Percentiles rank a stretch among this genome's conserved stretches.
Conservation (phyloP, 2,113 vertebrate genomes). For the Scopus umbretta region DNA sequence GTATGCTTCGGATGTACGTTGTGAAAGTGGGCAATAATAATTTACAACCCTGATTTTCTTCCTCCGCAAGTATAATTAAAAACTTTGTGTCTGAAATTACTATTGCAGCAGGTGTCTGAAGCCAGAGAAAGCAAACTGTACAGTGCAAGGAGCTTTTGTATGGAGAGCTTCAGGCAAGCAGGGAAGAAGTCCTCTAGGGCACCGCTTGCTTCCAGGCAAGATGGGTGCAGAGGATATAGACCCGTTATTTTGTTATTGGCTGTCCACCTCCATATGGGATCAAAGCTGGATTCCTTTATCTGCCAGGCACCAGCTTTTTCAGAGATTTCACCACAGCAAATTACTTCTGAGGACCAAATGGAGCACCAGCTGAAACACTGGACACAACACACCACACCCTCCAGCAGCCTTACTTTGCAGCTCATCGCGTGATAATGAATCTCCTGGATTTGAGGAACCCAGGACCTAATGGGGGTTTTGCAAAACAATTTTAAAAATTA, state of each 20-base stretch:
- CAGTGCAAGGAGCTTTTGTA: background rate
- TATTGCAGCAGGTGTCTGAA: background rate
- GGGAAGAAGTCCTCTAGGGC: background rate
- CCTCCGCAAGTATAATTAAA: background rate
- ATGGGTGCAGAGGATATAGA: background rate
- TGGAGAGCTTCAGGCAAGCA: background rate
- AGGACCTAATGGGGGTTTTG: fast-evolving
- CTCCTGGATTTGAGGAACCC: background rate
- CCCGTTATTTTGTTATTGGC: background rate
- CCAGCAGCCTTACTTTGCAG: background rate
- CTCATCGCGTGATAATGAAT: background rate
- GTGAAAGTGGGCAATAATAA: background rate
- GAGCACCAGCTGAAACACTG: background rate
- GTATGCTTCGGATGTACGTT: fast-evolving
- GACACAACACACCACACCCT: background rate
- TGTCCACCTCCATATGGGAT: fast-evolving
- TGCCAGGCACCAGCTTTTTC: background rate
- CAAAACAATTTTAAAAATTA: background rate
- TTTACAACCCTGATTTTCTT: background rate
- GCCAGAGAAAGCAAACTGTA: background rate
- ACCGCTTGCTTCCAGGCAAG: background rate
- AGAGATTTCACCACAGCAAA: background rate
- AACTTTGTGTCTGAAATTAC: background rate
- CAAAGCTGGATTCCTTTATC: background rate
- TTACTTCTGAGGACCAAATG: background rate